Evolutionary conservation across 2,888 invertebrate species (phyloP), one percentile per base, ranked within the genome.

Genomic region (Cacoxenus indagator): DNA sequence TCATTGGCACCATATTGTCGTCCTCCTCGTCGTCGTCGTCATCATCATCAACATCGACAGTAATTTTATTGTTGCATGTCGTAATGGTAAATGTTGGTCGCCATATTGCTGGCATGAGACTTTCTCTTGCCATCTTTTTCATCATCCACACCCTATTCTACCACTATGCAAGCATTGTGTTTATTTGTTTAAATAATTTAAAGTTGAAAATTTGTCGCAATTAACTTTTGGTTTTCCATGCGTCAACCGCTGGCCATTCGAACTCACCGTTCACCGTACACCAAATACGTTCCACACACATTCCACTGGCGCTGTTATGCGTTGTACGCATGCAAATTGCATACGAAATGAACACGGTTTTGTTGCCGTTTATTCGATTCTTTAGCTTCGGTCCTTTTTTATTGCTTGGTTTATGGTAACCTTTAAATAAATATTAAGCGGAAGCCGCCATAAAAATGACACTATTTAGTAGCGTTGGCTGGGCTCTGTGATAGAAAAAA

Each of bases 271-370:
- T 65, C n/a, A 27, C 67, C 55, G 48, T 54, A 48, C 61, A 45
- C 43, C 61, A 70, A 71, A 72, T 75, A 78, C 76, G 69, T 77
- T 68, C 66, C 14, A 31, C 64, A 46, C 45, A 26, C 59, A n/a
- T 48, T 19, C 37, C 55, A 57, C n/a, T 48, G 64, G 59, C 27
- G 48, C 59, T 59, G 57, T 31, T 19, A 46, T 57, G 29, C 57
- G 29, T 14, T 54, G 4, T 9, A 9, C 9, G 8, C 37, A 37
- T 37, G 37, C 37, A 37, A 26, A 24, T 54, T 54, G 24, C 24
- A 22, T 54, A 54, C 54, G 19, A 26, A 54, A 54, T 57, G 57
- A 3, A 57, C 37, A 37, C 14, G 46, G 11, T 48, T 2, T 48
- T 46, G 46, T 46, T 48, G 46, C 22, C 22, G 51, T 51, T 51